phyloP scores from a whole-genome alignment of 1,140 invertebrate genomes.

The Notospermus geniculatus region DNA sequence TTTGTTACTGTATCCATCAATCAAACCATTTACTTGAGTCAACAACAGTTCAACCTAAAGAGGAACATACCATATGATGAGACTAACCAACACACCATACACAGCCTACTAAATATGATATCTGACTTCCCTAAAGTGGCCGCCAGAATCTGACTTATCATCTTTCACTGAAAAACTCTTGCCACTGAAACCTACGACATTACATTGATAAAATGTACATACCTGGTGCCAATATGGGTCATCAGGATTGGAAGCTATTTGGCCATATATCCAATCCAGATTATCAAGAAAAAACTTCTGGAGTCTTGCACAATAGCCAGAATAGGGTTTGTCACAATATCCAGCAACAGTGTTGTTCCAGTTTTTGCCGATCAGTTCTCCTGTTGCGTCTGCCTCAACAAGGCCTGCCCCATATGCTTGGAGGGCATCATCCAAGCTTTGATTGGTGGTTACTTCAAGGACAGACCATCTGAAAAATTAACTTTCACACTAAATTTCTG shows the following conservation, averaged over 20 bases:
- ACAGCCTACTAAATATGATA: not conserved
- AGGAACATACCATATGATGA: too few relatives aligned
- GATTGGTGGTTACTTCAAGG: conserved; percentile 41
- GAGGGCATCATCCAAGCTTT: conserved; percentile 56
- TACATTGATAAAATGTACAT: conserved; percentile 13
- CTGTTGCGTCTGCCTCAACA: conserved; percentile 67
- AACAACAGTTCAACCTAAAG: conserved; percentile 57
- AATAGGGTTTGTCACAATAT: conserved; percentile 62
- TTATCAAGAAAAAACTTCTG: conserved; percentile 63
- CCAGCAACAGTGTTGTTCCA: conserved; percentile 73
- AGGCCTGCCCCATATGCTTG: conserved; percentile 88
- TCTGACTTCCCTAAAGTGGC: not conserved
- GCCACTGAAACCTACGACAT: not conserved
- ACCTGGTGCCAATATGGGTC: conserved; percentile 82
- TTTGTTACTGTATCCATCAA: conserved; percentile 56
- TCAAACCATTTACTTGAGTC: conserved; percentile 58
- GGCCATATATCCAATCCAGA: conserved; percentile 60
- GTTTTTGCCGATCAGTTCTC: conserved; percentile 74
- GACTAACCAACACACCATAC: too few relatives aligned
- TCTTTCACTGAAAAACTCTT: not conserved
- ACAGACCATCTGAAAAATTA: conserved; percentile 50
- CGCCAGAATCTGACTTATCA: not conserved
- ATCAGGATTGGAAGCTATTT: conserved; percentile 57
- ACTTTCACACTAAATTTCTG: too few relatives aligned
- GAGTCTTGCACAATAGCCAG: conserved; percentile 69